Percentiles rank a stretch among this genome's conserved stretches.
phyloP scores from a whole-genome alignment of 2,888 invertebrate species.

The Tetropium fuscum region DNA sequence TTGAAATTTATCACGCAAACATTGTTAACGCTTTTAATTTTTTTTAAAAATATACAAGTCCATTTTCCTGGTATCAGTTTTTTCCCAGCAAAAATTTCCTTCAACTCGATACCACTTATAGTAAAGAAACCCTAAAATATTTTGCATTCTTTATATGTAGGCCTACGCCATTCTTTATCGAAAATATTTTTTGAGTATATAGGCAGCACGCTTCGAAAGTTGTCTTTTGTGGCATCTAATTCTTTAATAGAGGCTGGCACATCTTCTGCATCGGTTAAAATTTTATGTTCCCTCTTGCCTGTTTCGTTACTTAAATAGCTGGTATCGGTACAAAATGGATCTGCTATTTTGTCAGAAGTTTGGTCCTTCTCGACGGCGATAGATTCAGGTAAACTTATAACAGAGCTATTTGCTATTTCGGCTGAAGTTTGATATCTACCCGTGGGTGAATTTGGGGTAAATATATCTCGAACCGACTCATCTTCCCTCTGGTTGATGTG shows the following conservation, averaged over 20 bases:
- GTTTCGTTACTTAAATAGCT: too few species aligned
- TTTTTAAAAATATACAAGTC: constrained; percentile 2
- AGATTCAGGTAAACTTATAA: too few species aligned
- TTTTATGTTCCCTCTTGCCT: too few species aligned
- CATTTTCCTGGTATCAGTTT: not conserved
- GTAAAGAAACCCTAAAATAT: not conserved
- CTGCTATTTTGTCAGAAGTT: too few species aligned
- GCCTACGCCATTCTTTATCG: constrained; percentile 1
- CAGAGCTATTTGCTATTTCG: too few species aligned
- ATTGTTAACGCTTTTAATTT: constrained; percentile 8
- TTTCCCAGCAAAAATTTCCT: not conserved
- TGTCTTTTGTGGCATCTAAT: not conserved
- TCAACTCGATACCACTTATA: not conserved
- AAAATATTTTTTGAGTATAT: not conserved
- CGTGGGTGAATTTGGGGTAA: too few species aligned
- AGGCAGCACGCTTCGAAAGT: not conserved
- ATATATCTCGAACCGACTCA: too few species aligned
- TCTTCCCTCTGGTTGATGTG: too few species aligned
- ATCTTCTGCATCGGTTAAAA: constrained; percentile 3
- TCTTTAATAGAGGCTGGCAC: not conserved
- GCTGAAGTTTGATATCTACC: too few species aligned
- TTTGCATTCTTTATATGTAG: constrained; percentile 1
- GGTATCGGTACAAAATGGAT: too few species aligned
- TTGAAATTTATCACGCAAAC: constrained; percentile 19
- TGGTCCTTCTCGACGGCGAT: too few species aligned